These are phyloP conservation scores for Sebastes oblongus DNA, from an alignment of 2,797 vertebrate species.

Conservation along the genomic window DNA sequence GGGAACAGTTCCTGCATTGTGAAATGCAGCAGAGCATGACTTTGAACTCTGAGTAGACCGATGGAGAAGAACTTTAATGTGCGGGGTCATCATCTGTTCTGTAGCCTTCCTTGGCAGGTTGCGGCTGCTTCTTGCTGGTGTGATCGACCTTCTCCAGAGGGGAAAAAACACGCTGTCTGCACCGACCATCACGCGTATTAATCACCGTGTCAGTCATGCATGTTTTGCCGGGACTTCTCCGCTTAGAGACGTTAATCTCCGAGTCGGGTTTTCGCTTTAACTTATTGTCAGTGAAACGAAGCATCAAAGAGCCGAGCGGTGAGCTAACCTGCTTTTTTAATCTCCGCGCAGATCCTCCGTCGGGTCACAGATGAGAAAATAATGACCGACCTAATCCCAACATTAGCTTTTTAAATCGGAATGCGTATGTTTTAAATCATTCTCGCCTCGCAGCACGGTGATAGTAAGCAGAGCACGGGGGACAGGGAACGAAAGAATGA, in stretches of 20 bases:
- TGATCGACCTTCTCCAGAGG: conserved; percentile 56
- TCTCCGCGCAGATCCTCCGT: conserved; percentile 67
- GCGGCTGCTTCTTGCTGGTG: conserved; percentile 33
- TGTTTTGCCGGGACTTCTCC: conserved; percentile 62
- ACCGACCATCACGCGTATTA: conserved; percentile 64
- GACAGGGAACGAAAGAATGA: conserved; percentile 57
- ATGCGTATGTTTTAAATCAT: conserved; percentile 84
- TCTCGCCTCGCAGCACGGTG: conserved; percentile 64
- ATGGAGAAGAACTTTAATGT: conserved; percentile 36
- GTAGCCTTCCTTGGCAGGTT: conserved; percentile 28
- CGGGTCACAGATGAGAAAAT: conserved; percentile 80
- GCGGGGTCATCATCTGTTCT: conserved; percentile 43
- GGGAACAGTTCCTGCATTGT: conserved; percentile 29
- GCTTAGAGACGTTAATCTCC: conserved; percentile 70
- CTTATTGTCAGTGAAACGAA: conserved; percentile 68
- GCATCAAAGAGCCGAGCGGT: conserved; percentile 68
- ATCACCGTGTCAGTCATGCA: conserved; percentile 73
- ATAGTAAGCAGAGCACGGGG: conserved; percentile 80
- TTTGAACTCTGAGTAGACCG: conserved; percentile 35
- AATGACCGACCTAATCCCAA: conserved; percentile 82
- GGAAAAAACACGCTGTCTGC: conserved; percentile 56
- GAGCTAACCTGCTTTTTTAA: conserved; percentile 79
- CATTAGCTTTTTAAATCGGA: conserved; percentile 81
- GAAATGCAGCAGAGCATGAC: conserved; percentile 41
- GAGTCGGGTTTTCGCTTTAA: conserved; percentile 69